Evolutionary conservation across 2,797 vertebrate genomes (phyloP), one percentile per base, ranked within the genome.

Genomic region (Picus viridis): DNA sequence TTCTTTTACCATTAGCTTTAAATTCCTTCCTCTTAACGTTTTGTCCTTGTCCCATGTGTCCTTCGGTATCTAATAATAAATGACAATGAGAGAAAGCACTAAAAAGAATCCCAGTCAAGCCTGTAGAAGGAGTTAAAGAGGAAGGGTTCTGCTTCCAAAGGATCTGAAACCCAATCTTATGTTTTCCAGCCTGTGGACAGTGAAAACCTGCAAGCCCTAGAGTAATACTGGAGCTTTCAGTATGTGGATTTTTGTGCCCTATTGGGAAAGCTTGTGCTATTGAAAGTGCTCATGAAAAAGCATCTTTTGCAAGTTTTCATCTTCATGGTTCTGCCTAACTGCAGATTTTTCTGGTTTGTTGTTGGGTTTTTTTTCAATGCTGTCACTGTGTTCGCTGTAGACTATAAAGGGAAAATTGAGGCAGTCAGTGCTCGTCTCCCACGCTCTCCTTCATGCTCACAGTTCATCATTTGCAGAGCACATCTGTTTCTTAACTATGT

Each of bases 401-500:
- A n/a, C 49, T 83, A 8, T 56, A 72, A 10, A 63, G 43, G 24
- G 53, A 84, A 91, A 75, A 63, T 7, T 57, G n/a, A 88, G 79
- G 57, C 51, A 92, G 67, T 7, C 67, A 41, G 12, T 1, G 0
- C 34, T 86, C n/a, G 30, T 88, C 53, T 91, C 23, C 59, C 47
- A 57, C 0, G 2, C 43, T 77, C 39, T 83, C 8, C 41, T 88
- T 92, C 39, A 67, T 1, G 3, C 14, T 45, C 0, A 2, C 61
- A 49, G 7, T 34, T 86, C 41, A 62, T 65, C 3, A 73, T 70
- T 82, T 86, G 26, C 76, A 45, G 88, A 56, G 51, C 43, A 83
- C 47, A 39, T 70, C 62, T 92, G 45, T 90, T 94, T 91, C 77
- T 87, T 88, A 83, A 49, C 67, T 88, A 5, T 51, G 17, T 54